Conservation (phyloP, 2,797 vertebrate genomes). For the Danionella dracula region DNA sequence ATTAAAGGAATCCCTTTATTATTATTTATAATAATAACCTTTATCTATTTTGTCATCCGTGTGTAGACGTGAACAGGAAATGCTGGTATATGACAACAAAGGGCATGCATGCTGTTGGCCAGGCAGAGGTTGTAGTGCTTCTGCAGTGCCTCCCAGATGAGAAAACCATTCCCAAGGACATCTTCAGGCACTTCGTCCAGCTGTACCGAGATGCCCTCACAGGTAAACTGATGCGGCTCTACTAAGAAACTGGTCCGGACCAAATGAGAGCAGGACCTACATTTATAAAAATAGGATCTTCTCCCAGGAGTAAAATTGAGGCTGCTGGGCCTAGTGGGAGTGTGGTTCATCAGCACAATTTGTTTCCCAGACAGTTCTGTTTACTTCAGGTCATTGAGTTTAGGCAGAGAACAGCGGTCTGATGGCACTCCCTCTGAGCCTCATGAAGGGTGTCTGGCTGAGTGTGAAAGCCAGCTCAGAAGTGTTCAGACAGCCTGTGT, state of each 20-base stretch:
- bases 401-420: not conserved
- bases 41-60: not conserved
- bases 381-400: not conserved
- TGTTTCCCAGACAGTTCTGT: constrained; percentile 1
- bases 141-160: constrained; percentile 94
- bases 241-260: constrained; percentile 14
- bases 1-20: no score
- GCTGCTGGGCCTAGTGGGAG: not conserved
- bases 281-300: constrained; percentile 14
- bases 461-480: constrained; percentile 39
- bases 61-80: constrained; percentile 92
- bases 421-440: not conserved
- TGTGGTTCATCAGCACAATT: not conserved
- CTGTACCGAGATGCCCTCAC: constrained; percentile 93
- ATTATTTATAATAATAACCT: no score
- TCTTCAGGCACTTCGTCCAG: constrained; percentile 96
- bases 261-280: constrained; percentile 4
- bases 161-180: constrained; percentile 92
- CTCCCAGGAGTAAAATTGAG: constrained; percentile 2
- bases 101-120: constrained; percentile 95
- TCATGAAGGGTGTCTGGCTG: not conserved
- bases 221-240: constrained; percentile 63
- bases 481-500: constrained; percentile 33
- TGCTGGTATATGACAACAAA: constrained; percentile 98
- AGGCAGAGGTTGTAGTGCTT: constrained; percentile 90